Evolutionary conservation across 2,113 vertebrate species (phyloP).

Genomic region (Syngnathus scovelli): DNA sequence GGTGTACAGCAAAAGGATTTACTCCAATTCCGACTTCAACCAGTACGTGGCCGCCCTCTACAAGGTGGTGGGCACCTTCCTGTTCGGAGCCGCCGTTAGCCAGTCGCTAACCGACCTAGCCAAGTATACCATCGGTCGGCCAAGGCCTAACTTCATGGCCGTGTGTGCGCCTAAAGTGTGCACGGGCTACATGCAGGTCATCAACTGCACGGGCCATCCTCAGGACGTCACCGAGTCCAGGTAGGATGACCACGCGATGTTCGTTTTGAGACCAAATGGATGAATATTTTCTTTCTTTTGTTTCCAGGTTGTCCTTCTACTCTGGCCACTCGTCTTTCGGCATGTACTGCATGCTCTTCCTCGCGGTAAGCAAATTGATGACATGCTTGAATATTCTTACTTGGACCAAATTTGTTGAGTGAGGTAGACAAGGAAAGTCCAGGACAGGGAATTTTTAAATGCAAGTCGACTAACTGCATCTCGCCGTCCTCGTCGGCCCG

Average conservation of each 20-base stretch:
- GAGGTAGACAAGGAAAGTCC: too few species aligned
- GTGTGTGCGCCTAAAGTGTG: slow-evolving; percentile 85
- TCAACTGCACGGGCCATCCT: slow-evolving; percentile 78
- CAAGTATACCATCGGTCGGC: slow-evolving; percentile 88
- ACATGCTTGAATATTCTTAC: not conserved
- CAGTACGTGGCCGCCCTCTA: slow-evolving; percentile 87
- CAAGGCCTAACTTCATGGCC: slow-evolving; percentile 86
- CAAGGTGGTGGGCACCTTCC: slow-evolving; percentile 83
- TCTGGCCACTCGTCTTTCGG: slow-evolving; percentile 94
- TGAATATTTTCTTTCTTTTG: not conserved
- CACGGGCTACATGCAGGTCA: slow-evolving; percentile 68
- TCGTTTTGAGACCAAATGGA: too few species aligned
- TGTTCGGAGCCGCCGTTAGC: slow-evolving; percentile 79
- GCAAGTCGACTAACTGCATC: not conserved
- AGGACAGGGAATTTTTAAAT: too few species aligned
- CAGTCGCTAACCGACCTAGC: slow-evolving; percentile 90
- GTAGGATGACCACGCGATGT: slow-evolving; percentile 52
- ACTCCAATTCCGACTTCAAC: slow-evolving; percentile 86
- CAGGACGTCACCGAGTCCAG: slow-evolving; percentile 82
- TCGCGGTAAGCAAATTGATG: slow-evolving; percentile 78
- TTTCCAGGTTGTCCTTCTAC: slow-evolving; percentile 88
- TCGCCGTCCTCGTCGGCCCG: not conserved
- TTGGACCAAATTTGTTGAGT: too few species aligned
- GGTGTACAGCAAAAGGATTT: slow-evolving; percentile 82
- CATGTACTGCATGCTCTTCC: slow-evolving; percentile 97